Conservation (phyloP, 1,140 invertebrate species). For the Solen grandis region DNA sequence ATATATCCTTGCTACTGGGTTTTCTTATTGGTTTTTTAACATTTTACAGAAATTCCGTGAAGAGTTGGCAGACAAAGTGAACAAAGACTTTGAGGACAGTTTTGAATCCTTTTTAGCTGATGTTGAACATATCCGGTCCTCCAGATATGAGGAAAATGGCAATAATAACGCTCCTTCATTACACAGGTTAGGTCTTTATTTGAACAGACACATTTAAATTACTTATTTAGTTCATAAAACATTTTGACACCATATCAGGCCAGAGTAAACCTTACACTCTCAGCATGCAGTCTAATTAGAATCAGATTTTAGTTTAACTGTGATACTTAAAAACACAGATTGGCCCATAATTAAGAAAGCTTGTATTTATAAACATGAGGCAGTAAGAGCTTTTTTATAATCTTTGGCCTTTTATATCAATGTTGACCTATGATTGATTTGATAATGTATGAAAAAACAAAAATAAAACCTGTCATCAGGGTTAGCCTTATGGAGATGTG, state of each 20-base stretch:
- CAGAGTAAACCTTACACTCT: background rate
- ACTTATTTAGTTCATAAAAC: background rate
- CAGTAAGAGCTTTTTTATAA: too few species aligned
- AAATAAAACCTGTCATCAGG: too few species aligned
- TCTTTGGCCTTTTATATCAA: too few species aligned
- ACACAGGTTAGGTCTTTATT: background rate
- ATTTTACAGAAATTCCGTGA: slow-evolving; percentile 29
- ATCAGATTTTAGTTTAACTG: background rate
- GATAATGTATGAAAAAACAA: too few species aligned
- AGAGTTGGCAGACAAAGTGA: slow-evolving; percentile 22
- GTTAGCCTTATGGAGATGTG: too few species aligned
- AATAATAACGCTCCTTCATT: slow-evolving; percentile 10
- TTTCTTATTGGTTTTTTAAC: too few species aligned
- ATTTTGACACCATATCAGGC: background rate
- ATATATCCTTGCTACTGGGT: too few species aligned
- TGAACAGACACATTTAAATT: slow-evolving; percentile 21
- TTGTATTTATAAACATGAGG: too few species aligned
- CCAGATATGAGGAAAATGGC: slow-evolving; percentile 34
- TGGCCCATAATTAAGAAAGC: slow-evolving; percentile 21
- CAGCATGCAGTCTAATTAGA: background rate
- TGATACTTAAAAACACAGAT: slow-evolving; percentile 19
- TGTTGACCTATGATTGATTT: too few species aligned
- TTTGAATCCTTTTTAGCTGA: slow-evolving; percentile 32
- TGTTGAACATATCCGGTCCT: slow-evolving; percentile 19
- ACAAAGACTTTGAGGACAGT: slow-evolving; percentile 23